Percentiles rank a stretch among this genome's conserved stretches.
phyloP scores from a whole-genome alignment of 1,140 invertebrate genomes.

The Manduca sexta region DNA sequence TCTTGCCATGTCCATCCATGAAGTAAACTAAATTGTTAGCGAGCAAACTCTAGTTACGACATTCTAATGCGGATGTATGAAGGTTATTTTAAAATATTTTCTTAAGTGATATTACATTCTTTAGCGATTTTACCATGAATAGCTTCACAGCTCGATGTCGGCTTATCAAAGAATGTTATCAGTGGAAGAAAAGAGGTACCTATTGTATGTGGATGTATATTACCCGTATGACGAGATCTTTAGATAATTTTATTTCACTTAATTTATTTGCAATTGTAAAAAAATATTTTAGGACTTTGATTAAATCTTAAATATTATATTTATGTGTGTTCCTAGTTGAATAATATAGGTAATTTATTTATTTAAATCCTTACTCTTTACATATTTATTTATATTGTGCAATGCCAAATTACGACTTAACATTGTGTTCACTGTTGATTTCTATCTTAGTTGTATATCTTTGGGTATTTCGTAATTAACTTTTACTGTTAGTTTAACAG shows the following conservation, averaged over 20 bases:
- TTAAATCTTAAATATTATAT: conserved; percentile 13
- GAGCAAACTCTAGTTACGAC: conserved; percentile 37
- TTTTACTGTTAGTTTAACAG: conserved; percentile 42
- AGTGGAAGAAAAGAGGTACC: conserved; percentile 66
- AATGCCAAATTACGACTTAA: conserved; percentile 43
- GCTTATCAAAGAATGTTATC: conserved; percentile 69
- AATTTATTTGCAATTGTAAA: conserved; percentile 14
- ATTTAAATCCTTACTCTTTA: conserved; percentile 42
- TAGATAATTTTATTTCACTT: conserved; percentile 48
- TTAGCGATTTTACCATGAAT: conserved; percentile 62
- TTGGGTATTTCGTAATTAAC: conserved; percentile 26
- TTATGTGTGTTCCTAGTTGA: conserved; percentile 39
- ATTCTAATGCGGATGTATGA: conserved; percentile 27
- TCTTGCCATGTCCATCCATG: conserved; percentile 67
- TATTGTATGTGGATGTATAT: conserved; percentile 64
- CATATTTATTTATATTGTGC: conserved; percentile 45
- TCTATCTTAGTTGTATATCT: conserved; percentile 37
- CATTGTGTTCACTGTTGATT: conserved; percentile 49
- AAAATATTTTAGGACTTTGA: conserved; percentile 4
- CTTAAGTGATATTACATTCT: conserved; percentile 62
- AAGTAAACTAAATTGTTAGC: conserved; percentile 50
- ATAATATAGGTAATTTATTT: conserved; percentile 25
- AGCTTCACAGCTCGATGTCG: conserved; percentile 69
- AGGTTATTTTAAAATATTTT: conserved; percentile 57
- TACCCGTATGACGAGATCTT: conserved; percentile 50